Conservation (phyloP, 2,797 vertebrate species). For the Sandelia bainsii region DNA sequence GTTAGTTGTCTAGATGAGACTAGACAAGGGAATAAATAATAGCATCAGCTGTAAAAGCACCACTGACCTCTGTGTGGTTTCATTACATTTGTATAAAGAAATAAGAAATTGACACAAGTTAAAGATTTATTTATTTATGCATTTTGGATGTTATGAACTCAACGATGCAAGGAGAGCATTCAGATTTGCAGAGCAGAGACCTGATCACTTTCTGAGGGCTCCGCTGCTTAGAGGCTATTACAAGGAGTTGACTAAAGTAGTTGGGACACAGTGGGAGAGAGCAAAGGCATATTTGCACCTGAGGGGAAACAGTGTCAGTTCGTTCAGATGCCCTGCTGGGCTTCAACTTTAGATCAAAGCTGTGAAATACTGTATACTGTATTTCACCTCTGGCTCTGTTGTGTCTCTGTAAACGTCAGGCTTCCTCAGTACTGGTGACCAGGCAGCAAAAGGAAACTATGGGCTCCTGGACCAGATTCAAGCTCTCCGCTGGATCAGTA, state of each 20-base stretch:
- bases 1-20: slow-evolving; percentile 48
- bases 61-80: slow-evolving; percentile 52
- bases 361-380: slow-evolving; percentile 22
- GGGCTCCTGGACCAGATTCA: slow-evolving; percentile 98
- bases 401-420: slow-evolving; percentile 82
- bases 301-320: slow-evolving; percentile 58
- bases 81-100: slow-evolving; percentile 50
- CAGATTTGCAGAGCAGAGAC: slow-evolving; percentile 43
- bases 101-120: slow-evolving; percentile 33
- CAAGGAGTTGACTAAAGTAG: slow-evolving; percentile 47
- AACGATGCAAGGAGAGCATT: slow-evolving; percentile 37
- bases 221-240: slow-evolving; percentile 37
- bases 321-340: slow-evolving; percentile 45
- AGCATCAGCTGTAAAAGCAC: slow-evolving; percentile 40
- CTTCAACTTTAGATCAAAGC: slow-evolving; percentile 65
- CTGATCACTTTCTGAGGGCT: slow-evolving; percentile 28
- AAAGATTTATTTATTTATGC: slow-evolving; percentile 54
- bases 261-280: slow-evolving; percentile 51
- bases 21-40: slow-evolving; percentile 56
- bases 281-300: slow-evolving; percentile 60
- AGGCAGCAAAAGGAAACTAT: slow-evolving; percentile 99
- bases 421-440: slow-evolving; percentile 99
- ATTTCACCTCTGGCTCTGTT: slow-evolving; percentile 48
- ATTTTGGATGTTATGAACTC: slow-evolving; percentile 48
- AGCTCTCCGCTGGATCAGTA: slow-evolving; percentile 93